phyloP scores from a whole-genome alignment of 2,888 invertebrate genomes.

The Melitaea athalia region DNA sequence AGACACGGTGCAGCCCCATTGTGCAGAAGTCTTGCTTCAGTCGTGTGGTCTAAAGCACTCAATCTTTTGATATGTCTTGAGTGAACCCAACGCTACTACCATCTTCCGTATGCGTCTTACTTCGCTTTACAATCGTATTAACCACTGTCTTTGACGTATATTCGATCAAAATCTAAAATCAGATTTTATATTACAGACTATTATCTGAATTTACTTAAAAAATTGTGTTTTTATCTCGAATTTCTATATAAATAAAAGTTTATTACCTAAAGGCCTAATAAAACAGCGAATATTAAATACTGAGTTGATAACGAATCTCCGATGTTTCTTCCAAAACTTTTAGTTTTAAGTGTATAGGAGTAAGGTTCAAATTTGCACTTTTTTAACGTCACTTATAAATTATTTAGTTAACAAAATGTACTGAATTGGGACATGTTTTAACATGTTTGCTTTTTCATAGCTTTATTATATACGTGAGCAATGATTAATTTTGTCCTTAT shows the following conservation, averaged over 20 bases:
- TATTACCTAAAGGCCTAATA: conserved; percentile 12
- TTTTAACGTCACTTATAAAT: background rate
- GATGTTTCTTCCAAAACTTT: conserved; percentile 5
- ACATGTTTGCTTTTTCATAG: background rate
- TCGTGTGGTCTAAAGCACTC: too few relatives aligned
- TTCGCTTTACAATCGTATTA: too few relatives aligned
- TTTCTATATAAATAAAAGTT: background rate
- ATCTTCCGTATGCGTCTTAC: too few relatives aligned
- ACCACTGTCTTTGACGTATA: too few relatives aligned
- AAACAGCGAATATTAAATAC: conserved; percentile 24
- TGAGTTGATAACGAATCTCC: conserved; percentile 18
- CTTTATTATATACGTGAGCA: background rate
- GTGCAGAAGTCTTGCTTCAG: too few relatives aligned
- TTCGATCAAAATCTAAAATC: background rate
- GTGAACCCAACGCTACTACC: too few relatives aligned
- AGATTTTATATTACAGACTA: background rate
- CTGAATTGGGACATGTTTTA: too few relatives aligned
- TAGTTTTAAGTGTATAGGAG: background rate
- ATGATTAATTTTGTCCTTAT: background rate
- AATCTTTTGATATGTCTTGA: too few relatives aligned
- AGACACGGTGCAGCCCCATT: too few relatives aligned
- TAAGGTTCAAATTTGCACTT: conserved; percentile 11
- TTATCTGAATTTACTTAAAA: too few relatives aligned
- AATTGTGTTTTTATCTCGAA: background rate
- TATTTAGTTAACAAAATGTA: background rate